phyloP scores from a whole-genome alignment of 2,113 vertebrate species.

The Myotis lucifugus region DNA sequence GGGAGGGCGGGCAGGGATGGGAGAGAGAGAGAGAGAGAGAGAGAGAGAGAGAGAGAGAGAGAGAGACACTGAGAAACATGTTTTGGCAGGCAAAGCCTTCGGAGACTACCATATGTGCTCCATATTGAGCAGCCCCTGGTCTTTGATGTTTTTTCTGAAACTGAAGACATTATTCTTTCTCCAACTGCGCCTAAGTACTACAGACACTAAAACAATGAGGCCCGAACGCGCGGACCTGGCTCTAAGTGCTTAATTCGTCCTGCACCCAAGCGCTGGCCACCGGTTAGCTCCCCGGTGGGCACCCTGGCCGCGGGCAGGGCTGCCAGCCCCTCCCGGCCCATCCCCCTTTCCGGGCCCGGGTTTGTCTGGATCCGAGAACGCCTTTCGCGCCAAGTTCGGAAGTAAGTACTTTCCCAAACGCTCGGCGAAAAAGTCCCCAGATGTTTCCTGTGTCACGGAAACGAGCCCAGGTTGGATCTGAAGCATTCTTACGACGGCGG shows the following conservation, averaged over 20 bases:
- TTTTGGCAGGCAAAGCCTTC: slow-evolving; percentile 78
- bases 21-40: slow-evolving; percentile 5
- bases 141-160: slow-evolving; percentile 83
- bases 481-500: background rate
- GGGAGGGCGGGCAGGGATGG: background rate
- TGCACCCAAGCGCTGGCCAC: slow-evolving; percentile 47
- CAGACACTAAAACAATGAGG: slow-evolving; percentile 63
- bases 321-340: background rate
- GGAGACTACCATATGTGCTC: slow-evolving; percentile 80
- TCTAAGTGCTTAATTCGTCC: slow-evolving; percentile 57
- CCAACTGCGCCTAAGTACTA: slow-evolving; percentile 44
- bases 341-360: background rate
- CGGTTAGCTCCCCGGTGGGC: background rate
- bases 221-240: background rate
- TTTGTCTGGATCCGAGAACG: background rate
- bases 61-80: slow-evolving; percentile 57
- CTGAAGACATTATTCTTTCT: slow-evolving; percentile 74
- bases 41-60: no score
- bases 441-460: background rate
- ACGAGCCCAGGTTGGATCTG: background rate
- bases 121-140: slow-evolving; percentile 78
- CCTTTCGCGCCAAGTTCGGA: slow-evolving; percentile 16
- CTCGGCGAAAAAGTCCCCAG: background rate
- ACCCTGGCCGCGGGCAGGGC: background rate
- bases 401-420: background rate